Base-by-base conservation (phyloP, 1,140 invertebrate genomes). In the Argopecten irradians region DNA sequence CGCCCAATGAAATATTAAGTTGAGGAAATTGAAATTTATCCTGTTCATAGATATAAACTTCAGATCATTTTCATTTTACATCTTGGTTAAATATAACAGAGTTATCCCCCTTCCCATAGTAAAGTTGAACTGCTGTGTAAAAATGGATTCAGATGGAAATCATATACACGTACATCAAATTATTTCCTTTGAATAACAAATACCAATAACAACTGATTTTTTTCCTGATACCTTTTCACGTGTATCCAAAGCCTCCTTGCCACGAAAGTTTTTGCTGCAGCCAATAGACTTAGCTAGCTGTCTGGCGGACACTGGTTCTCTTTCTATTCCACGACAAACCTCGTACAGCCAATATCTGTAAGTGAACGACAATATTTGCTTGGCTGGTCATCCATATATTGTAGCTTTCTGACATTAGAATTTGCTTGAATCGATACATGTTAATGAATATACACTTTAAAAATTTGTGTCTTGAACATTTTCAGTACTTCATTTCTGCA, bases 241-340 rank as follows among this genome's bases (percentile, higher is more conserved):
- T 1, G 97, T 97, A 7, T 96, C 95, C 28, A 99, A 96, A n/a
- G 97, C 97, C 89, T 97, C 96, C 94, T 97, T 97, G 0, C 98
- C 98, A 19, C 97, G 96, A 95, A 99, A 99, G 92, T 98, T 98
- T 96, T 99, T 99, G 93, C 98, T 98, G 93, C 98, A 99, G 0
- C 98, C 98, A 92, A 99, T 98, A 43, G 98, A 99, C 95, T 99
- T 99, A 0, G 98, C 96, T 84, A 98, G 96, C 89, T 98, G 97
- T 92, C 98, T 96, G 0, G 97, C 96, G 88, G 96, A 97, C 0
- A 99, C 98, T 34, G 97, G 97, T 93, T 99, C 98, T 90, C 97
- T 93, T 92, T 99, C 98, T 89, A 98, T 97, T 14, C 99, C 99
- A 90, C 97, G 96, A 28, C 98, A 97, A 87, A 99, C 97, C 93